phyloP scores from a whole-genome alignment of 2,113 vertebrate genomes.

The Burhinus oedicnemus region DNA sequence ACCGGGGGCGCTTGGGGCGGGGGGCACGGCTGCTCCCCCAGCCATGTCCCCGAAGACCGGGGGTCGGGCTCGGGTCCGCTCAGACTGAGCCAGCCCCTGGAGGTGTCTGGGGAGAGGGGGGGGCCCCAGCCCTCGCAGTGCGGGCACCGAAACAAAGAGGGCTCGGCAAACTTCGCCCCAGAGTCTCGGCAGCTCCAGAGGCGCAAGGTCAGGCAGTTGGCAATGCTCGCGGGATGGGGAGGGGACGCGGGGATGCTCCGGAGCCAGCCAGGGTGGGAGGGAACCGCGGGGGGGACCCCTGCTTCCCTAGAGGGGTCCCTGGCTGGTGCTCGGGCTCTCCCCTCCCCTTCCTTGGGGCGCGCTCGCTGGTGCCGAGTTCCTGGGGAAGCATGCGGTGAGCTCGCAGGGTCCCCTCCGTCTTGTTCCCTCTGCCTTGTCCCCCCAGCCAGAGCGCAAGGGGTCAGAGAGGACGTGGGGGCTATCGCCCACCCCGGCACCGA shows the following conservation, averaged over 20 bases:
- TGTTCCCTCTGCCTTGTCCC: not conserved
- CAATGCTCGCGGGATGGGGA: conserved; percentile 19
- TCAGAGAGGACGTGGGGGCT: not conserved
- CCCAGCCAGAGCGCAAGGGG: rapidly evolving
- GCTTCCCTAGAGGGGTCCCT: not conserved
- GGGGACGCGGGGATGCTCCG: not conserved
- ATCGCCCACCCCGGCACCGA: rapidly evolving
- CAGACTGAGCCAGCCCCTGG: not conserved
- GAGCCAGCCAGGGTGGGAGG: not conserved
- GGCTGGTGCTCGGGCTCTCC: not conserved
- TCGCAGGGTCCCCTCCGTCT: not conserved
- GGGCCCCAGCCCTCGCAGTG: conserved; percentile 28
- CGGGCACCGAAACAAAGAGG: conserved; percentile 78
- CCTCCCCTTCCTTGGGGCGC: not conserved
- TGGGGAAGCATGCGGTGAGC: not conserved
- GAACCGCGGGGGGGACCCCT: not conserved
- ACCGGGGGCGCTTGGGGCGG: not conserved
- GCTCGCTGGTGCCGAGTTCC: not conserved
- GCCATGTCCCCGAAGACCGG: not conserved
- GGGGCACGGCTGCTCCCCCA: not conserved
- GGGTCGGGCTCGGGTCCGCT: not conserved
- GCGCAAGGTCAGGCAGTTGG: conserved; percentile 77
- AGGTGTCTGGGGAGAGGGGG: not conserved
- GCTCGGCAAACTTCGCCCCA: conserved; percentile 72
- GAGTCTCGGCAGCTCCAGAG: conserved; percentile 64